Evolutionary conservation across 2,113 vertebrate species (phyloP).

Genomic region (Erpornis zantholeuca): DNA sequence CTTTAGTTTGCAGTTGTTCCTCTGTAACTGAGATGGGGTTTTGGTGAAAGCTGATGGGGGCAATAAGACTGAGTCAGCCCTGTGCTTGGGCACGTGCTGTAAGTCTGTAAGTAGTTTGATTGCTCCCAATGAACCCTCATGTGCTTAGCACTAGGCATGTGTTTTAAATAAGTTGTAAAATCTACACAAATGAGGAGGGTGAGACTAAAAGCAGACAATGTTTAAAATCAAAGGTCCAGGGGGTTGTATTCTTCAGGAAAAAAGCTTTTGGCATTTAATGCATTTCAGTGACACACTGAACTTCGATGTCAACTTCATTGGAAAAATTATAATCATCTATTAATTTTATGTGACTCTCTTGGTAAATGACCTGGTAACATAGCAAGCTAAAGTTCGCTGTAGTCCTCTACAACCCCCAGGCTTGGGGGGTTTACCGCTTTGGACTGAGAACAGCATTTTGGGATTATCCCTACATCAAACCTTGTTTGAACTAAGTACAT

Average conservation of each 20-base stretch:
- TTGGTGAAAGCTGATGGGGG: neutral
- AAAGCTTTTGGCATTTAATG: neutral
- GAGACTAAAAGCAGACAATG: neutral
- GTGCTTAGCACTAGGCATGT: conserved; percentile 2
- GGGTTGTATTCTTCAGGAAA: neutral
- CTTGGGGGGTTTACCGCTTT: no score
- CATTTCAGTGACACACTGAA: neutral
- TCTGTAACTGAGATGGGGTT: neutral
- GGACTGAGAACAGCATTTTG: neutral
- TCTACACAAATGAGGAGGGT: neutral
- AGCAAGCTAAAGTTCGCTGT: neutral
- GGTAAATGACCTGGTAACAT: neutral
- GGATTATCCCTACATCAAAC: neutral
- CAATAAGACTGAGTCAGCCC: neutral
- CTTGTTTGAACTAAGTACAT: neutral
- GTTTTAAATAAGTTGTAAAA: neutral
- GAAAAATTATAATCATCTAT: neutral
- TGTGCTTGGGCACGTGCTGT: neutral
- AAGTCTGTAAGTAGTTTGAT: neutral
- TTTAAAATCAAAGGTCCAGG: neutral
- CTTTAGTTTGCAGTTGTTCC: conserved; percentile 6
- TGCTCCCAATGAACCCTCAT: neutral
- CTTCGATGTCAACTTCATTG: neutral
- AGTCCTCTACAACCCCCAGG: neutral
- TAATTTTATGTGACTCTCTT: neutral